A percentile compares a stretch with the other conserved stretches of the same genome.
Evolutionary conservation across 2,113 vertebrate species (phyloP).

Genomic region (Athene noctua): DNA sequence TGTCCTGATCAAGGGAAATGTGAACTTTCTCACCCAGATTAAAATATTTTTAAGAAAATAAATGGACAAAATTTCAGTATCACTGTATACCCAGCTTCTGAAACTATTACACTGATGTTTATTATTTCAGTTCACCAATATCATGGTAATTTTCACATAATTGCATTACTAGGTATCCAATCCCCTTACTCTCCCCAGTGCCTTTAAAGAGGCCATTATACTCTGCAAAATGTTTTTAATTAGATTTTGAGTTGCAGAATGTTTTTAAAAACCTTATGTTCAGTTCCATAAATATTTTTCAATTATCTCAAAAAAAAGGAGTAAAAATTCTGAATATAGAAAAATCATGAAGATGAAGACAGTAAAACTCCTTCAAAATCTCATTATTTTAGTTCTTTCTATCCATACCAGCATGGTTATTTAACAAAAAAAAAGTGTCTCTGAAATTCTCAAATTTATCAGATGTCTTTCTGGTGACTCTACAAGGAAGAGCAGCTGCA

Average conservation of each 20-base stretch:
- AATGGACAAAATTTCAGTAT: background rate
- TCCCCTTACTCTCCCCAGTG: background rate
- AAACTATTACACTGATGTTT: background rate
- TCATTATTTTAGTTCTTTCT: background rate
- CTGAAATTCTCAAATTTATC: background rate
- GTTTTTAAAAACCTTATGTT: background rate
- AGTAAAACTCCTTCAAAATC: background rate
- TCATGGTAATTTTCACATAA: background rate
- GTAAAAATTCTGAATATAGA: background rate
- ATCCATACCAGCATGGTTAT: background rate
- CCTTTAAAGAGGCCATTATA: background rate
- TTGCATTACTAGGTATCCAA: background rate
- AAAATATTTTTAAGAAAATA: background rate
- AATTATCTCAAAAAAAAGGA: background rate
- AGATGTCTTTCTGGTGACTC: background rate
- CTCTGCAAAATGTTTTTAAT: background rate
- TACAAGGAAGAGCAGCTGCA: background rate
- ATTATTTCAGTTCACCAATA: background rate
- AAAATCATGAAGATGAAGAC: background rate
- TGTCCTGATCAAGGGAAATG: background rate
- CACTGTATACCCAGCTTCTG: background rate
- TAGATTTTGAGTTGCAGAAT: background rate
- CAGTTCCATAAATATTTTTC: conserved; percentile 3
- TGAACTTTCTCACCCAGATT: background rate
- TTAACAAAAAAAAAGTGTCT: background rate